Evolutionary conservation across 2,888 invertebrate species (phyloP), one percentile per base, ranked within the genome.

Genomic region (Morinoia aosen): DNA sequence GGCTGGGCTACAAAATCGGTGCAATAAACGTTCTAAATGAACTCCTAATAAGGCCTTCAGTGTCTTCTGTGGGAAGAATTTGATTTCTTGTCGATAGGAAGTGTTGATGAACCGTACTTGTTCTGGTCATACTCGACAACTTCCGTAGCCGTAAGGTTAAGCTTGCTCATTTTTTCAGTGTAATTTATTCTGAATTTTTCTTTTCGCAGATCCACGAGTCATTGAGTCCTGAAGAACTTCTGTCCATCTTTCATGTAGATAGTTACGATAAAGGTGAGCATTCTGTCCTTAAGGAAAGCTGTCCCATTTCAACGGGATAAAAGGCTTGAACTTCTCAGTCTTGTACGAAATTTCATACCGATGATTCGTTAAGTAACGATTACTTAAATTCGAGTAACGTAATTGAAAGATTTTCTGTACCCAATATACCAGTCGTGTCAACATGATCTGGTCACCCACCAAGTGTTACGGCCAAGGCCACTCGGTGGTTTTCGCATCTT

Each of bases 121-220:
- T 48, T 48, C 48, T 2, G 48, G 5, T 48, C 48, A 48, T 5
- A 5, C 48, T 2, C 5, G 5, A 48, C 61, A 12, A 2, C 8
- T 61, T 61, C 58, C 10, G 10, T 58, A 10, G 61, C 61, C 19
- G 61, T 19, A 61, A 12, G 19, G n/a, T 11, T 88, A 19, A 88
- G n/a, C 88, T 8, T 88, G 88, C 8, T 33, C 12, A 19, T 39
- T 33, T 33, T 11, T 8, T n/a, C n/a, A 19, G 88, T 33, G 25
- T 39, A 19, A 1, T 12, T 88, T n/a, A 88, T 39, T 33, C 12
- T 16, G 10, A 33, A 48, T 90, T 90, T 19, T 40, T 40, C 64
- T 95, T 57, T 57, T 90, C 33, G 39, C 95, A 95, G 95, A 58
- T 95, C 39, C 95, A 95, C 91, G 88, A 95, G 58, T 91, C 95